phyloP scores from a whole-genome alignment of 2,888 invertebrate species.

The Chromoteleia sp. region DNA sequence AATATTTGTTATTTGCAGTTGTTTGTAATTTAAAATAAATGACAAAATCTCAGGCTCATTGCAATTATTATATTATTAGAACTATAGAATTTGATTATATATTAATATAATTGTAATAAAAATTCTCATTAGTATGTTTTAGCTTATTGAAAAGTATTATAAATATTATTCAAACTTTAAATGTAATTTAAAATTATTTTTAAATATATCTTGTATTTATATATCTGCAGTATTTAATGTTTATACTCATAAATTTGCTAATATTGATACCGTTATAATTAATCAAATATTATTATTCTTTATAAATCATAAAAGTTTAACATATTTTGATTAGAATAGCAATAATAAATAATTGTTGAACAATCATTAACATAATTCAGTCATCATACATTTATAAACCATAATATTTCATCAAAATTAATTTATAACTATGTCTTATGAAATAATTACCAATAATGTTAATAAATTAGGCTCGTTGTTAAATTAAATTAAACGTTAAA shows the following conservation, averaged over 20 bases:
- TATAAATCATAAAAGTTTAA: slow-evolving; percentile 3
- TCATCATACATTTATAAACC: slow-evolving; percentile 10
- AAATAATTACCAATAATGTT: no score
- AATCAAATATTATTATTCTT: slow-evolving; percentile 10
- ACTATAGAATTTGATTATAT: no score
- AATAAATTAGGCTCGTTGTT: no score
- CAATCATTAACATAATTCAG: background rate
- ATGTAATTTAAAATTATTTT: slow-evolving; percentile 13
- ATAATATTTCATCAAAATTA: slow-evolving; percentile 12
- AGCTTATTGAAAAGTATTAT: slow-evolving; percentile 8
- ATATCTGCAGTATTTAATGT: slow-evolving; percentile 10
- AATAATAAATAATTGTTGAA: background rate
- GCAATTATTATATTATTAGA: slow-evolving; percentile 2
- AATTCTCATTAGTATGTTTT: no score
- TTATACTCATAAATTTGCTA: background rate
- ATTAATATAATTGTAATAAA: no score
- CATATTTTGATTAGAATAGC: slow-evolving; percentile 6
- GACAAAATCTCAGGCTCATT: slow-evolving; percentile 1
- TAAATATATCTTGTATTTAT: background rate
- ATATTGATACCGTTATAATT: slow-evolving; percentile 9
- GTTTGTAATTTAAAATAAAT: slow-evolving; percentile 9
- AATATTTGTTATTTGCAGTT: background rate
- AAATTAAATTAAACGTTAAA: no score
- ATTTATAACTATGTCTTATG: no score
- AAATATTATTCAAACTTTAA: slow-evolving; percentile 6